Base-by-base conservation (phyloP, 2,888 invertebrate genomes). In the Entomobrya multifasciata region DNA sequence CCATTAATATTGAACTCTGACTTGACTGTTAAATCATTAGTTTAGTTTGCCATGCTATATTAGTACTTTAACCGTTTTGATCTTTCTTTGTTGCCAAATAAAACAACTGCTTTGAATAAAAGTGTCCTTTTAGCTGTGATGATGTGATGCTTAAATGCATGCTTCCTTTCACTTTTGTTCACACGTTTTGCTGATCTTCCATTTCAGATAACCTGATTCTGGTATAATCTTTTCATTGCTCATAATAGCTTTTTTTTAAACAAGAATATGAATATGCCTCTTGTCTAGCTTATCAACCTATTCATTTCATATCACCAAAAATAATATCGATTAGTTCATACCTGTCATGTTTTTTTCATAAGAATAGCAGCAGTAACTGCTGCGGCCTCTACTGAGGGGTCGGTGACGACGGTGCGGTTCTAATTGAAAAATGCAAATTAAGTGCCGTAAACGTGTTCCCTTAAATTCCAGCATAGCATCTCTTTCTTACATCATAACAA, bases 161-260 rank as follows among this genome's bases (percentile, higher is more conserved):
- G 1, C 84, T 60, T 83, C 84, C 84, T 84, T 84, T 84, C 84
- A 84, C 84, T 84, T 84, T 84, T 67, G 41, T 77, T 84, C 84
- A 84, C 84, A 84, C 84, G 76, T 84, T 78, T n/a, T 62, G 65
- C 84, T 84, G 84, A 84, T 84, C 62, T 77, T 84, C 55, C 55
- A 77, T 77, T 84, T 76, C 25, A 52, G 77, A 84, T 84, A 84
- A 84, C 84, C 84, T 84, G 81, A 81, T 81, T 81, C 81, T 72
- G 81, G 81, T 81, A 70, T 81, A 72, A 81, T 72, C 81, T 60
- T 80, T 72, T 80, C 70, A 55, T 72, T 30, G 36, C 36, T 80
- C 55, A 44, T 70, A 30, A 44, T 47, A 60, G 25, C 25, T 60
- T 22, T 30, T n/a, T n/a, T n/a, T n/a, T n/a, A n/a, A n/a, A n/a